A percentile compares a stretch with the other conserved stretches of the same genome.
Conservation (phyloP, 2,113 vertebrate genomes). For the Hyperopisus bebe region DNA sequence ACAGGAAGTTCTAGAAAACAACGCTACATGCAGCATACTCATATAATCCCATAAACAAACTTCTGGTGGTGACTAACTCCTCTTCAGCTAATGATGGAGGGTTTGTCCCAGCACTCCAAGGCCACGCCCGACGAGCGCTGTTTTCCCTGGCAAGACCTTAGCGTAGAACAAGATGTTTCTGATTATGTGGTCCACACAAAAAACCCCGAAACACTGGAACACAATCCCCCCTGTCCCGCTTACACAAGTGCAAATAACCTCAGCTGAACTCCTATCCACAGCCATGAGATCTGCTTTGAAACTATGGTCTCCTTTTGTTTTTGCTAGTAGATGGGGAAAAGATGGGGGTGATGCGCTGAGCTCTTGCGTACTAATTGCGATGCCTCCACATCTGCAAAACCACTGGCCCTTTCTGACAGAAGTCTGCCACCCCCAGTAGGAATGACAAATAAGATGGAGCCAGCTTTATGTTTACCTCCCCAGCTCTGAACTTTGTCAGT, state of each 20-base stretch:
- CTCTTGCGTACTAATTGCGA: neutral
- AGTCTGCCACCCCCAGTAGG: constrained; percentile 41
- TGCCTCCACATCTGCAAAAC: neutral
- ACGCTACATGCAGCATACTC: neutral
- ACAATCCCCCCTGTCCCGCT: neutral
- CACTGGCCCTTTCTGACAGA: constrained; percentile 41
- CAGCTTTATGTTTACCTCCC: constrained; percentile 16
- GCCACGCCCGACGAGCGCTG: neutral
- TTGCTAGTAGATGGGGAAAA: neutral
- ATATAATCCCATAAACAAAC: neutral
- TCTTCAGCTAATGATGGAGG: constrained; percentile 4
- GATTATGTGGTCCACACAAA: constrained; percentile 18
- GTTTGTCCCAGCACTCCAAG: neutral
- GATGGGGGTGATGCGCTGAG: neutral
- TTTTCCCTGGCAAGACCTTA: constrained; percentile 11
- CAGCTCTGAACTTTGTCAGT: neutral
- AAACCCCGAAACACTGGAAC: neutral
- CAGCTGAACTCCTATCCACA: neutral
- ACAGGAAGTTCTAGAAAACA: neutral
- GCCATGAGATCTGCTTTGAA: neutral
- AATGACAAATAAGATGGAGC: constrained; percentile 47
- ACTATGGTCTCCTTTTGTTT: constrained; percentile 1
- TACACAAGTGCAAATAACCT: constrained; percentile 8
- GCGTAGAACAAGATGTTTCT: constrained; percentile 7
- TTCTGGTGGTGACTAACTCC: neutral